A percentile compares a stretch with the other conserved stretches of the same genome.
phyloP scores from a whole-genome alignment of 2,113 vertebrate species.

The Cephalopholis sonnerati region DNA sequence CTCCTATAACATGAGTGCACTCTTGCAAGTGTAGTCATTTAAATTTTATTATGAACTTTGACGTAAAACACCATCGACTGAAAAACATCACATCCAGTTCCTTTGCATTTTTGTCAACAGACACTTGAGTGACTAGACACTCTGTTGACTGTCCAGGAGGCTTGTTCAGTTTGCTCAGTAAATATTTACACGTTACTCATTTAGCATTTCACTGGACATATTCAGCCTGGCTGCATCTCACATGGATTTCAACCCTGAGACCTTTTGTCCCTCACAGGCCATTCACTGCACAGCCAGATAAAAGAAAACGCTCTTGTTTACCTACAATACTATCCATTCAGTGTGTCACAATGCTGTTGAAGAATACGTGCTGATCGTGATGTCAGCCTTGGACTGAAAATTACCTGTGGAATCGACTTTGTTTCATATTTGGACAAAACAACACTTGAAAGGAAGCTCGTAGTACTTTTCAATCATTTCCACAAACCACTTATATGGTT shows the following conservation, averaged over 20 bases:
- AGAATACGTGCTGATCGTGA: background rate
- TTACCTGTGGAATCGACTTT: background rate
- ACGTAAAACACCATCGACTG: constrained; percentile 10
- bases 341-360: background rate
- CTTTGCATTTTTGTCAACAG: constrained; percentile 32
- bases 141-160: constrained; percentile 51
- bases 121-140: constrained; percentile 13
- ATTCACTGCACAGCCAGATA: constrained; percentile 22
- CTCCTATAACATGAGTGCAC: background rate
- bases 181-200: constrained; percentile 75
- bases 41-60: constrained; percentile 6
- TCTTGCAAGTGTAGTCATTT: background rate
- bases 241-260: constrained; percentile 53
- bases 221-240: constrained; percentile 29
- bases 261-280: constrained; percentile 60
- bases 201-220: constrained; percentile 50
- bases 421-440: constrained; percentile 20
- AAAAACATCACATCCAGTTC: constrained; percentile 30
- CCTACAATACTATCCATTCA: background rate
- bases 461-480: constrained; percentile 48
- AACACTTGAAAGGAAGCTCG: constrained; percentile 27
- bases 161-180: constrained; percentile 51
- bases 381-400: background rate
- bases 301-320: constrained; percentile 5
- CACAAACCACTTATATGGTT: constrained; percentile 29